Evolutionary conservation across 2,113 vertebrate species (phyloP).

Genomic region (Chaetops frenatus): DNA sequence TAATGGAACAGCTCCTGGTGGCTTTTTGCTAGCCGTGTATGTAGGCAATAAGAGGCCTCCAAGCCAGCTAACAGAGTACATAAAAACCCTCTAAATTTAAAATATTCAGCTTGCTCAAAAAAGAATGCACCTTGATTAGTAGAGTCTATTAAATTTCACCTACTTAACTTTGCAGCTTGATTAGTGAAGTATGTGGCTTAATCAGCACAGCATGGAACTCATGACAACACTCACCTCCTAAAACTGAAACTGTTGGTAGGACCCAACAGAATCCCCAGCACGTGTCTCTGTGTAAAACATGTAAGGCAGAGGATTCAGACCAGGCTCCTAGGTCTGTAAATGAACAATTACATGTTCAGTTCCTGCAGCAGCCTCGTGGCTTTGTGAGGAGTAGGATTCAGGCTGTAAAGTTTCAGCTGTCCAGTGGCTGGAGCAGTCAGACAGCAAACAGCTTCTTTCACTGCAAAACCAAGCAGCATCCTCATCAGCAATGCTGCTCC

Average conservation of each 20-base stretch:
- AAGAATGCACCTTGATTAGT: constrained; percentile 70
- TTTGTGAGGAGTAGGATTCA: not conserved
- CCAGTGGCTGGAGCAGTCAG: not conserved
- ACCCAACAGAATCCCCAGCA: not conserved
- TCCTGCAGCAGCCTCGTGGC: not conserved
- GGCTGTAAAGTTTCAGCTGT: not conserved
- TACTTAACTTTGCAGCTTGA: constrained; percentile 69
- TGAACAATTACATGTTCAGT: not conserved
- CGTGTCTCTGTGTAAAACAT: not conserved
- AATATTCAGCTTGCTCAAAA: constrained; percentile 63
- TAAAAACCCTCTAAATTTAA: constrained; percentile 50
- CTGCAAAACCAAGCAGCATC: not conserved
- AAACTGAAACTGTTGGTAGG: constrained; percentile 14
- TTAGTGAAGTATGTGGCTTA: constrained; percentile 67
- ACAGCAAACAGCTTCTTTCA: not conserved
- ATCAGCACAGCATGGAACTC: constrained; percentile 64
- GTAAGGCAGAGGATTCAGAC: not conserved
- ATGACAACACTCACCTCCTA: constrained; percentile 39
- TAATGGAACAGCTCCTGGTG: not conserved
- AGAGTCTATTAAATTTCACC: constrained; percentile 63
- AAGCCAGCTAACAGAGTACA: constrained; percentile 11
- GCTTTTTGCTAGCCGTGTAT: not conserved
- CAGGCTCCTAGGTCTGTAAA: not conserved
- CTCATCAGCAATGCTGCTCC: not conserved
- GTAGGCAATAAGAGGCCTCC: not conserved